Evolutionary conservation across 2,888 invertebrate species (phyloP).

Genomic region (Nomada ruficornis): DNA sequence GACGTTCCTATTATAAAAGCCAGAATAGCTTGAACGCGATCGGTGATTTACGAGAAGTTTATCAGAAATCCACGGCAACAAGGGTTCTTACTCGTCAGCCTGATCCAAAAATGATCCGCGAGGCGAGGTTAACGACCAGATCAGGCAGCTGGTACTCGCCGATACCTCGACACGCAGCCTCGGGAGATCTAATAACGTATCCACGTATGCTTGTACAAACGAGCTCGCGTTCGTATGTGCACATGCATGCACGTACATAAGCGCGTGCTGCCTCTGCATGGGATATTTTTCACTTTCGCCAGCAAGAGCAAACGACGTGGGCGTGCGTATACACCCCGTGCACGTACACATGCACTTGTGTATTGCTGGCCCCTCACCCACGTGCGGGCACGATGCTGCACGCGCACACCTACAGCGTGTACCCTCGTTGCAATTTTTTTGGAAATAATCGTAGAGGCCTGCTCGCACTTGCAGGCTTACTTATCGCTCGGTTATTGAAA

Average conservation of each 20-base stretch:
- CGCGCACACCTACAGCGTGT: constrained; percentile 28
- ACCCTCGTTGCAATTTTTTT: constrained; percentile 1
- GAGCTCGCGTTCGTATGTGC: constrained; percentile 33
- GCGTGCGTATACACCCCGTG: constrained; percentile 66
- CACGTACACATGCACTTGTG: constrained; percentile 35
- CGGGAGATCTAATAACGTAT: constrained; percentile 69
- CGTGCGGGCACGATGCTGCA: constrained; percentile 51
- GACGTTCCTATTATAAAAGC: too few species aligned
- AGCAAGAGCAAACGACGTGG: constrained; percentile 74
- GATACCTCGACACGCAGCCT: constrained; percentile 67
- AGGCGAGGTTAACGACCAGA: constrained; percentile 71
- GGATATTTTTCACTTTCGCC: constrained; percentile 77
- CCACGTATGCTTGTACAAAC: constrained; percentile 54
- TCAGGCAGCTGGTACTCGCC: constrained; percentile 69
- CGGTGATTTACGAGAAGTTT: constrained; percentile 54
- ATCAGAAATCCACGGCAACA: constrained; percentile 18
- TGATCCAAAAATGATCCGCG: constrained; percentile 71
- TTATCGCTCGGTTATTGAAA: neutral
- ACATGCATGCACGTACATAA: constrained; percentile 6
- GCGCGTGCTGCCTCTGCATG: constrained; percentile 53
- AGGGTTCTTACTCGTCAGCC: constrained; percentile 38
- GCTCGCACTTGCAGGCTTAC: neutral
- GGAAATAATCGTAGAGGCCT: neutral
- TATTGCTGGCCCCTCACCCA: constrained; percentile 57
- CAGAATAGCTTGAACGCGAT: neutral